Base-by-base conservation (phyloP, 2,113 vertebrate species). In the Nansenia antarctica region DNA sequence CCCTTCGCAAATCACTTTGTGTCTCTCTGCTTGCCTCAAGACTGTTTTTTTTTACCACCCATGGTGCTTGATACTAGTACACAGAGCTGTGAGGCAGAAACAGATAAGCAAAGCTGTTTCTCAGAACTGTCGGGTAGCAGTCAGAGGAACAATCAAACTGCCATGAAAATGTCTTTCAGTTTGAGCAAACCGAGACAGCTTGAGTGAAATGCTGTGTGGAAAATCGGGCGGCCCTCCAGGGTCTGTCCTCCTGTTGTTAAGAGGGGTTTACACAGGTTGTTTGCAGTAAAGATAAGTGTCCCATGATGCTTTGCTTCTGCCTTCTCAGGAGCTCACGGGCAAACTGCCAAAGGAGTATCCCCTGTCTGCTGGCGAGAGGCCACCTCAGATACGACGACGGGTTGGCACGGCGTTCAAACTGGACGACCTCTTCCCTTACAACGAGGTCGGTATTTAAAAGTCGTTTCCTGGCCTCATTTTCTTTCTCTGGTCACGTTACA, bases 311-410 rank as follows among this genome's bases (percentile, higher is more conserved):
- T 32, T 78, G 49, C 62, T 9, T 74, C 73, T 78, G 52, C 62
- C 70, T 9, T 87, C 30, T 31, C 72, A 99, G 98, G 96, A 98
- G 78, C 90, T 99, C 54, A 99, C 96, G 0, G 98, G 98, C 35
- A 95, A 93, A 81, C 92, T 99, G 79, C 98, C 98, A 9, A 94
- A 94, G 78, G 98, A 99, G 73, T 99, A 98, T 78, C 97, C 98
- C 0, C 86, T 98, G 74, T 90, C 78, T 0, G 65, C 91, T 14
- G 96, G 96, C 2, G 97, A 99, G 86, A 94, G 93, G 39, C 93
- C 93, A 14, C 98, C 98, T 3, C 94, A 91, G 62, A 86, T 98
- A 86, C 88, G 96, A 37, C 94, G 94, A 35, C 90, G 96, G 2
- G 92, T 99, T 18, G 97, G 97, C 32, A 95, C 98, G 0, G 27